Evolutionary conservation across 2,888 invertebrate genomes (phyloP), one percentile per base, ranked within the genome.

Genomic region (Lathronympha strigana): DNA sequence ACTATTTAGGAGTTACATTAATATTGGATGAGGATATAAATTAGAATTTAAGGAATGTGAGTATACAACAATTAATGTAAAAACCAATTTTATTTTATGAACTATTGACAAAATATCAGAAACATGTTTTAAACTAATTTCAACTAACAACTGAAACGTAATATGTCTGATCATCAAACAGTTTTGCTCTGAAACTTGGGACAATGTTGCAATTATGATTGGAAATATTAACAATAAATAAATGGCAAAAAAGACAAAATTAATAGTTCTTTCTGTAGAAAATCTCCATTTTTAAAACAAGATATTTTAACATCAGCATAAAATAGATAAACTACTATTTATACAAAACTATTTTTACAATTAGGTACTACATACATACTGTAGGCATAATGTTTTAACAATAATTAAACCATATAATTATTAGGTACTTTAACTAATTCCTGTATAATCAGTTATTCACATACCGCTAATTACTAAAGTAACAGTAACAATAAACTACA

Each of bases 1-100:
- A 54, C 43, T 64, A 64, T 60, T 38, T 21, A 64, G 45, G 21
- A 47, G 53, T 51, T 36, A 64, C 21, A 51, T 43, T 36, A 43
- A 60, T 53, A 60, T 45, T 45, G 43, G 25, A 28, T 15, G 43
- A 15, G 43, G 33, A 19, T 31, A 28, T 47, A 25, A 47, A 47
- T 25, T 13, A 47, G 23, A 5, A 45, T 19, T 47, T 13, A 13
- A 21, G 21, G 4, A 23, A 25, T 21, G 23, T 45, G 13, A 6
- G 15, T 45, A 43, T 5, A 43, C 13, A 40, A 40, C 33, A 38
- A 1, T 13, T 17, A 21, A 11, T 43, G 11, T 21, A 5, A 21
- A 11, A 11, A 19, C 19, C 19, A 43, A 5, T 6, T 21, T 8
- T n/a, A n/a, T n/a, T n/a, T n/a, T n/a, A n/a, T n/a, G n/a, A n/a